These are phyloP conservation scores for Pithys albifrons DNA, from an alignment of 2,113 vertebrate genomes.

Conservation along the genomic window DNA sequence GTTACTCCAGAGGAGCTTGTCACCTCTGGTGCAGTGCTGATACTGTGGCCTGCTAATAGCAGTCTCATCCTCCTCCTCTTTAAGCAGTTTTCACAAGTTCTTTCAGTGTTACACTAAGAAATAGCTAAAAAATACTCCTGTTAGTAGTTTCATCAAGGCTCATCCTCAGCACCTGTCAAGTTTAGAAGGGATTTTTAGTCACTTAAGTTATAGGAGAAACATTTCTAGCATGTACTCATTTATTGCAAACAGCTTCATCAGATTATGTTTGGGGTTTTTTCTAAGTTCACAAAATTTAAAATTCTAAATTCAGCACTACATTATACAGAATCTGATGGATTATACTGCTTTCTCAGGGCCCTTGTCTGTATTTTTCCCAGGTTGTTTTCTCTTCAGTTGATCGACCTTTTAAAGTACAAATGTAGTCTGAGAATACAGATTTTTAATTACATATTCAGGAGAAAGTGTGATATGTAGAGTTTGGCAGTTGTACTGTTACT, in stretches of 20 bases:
- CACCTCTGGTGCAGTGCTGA: neutral
- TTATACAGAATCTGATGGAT: neutral
- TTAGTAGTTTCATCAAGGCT: neutral
- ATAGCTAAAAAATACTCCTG: neutral
- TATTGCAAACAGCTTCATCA: neutral
- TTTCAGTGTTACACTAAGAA: neutral
- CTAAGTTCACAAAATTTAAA: neutral
- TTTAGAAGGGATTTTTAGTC: neutral
- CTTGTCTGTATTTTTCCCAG: neutral
- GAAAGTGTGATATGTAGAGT: neutral
- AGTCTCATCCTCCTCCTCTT: fast-evolving
- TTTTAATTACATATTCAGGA: neutral
- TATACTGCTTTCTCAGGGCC: neutral
- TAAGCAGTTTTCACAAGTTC: neutral
- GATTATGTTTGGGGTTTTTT: neutral
- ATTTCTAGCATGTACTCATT: fast-evolving
- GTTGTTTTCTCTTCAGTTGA: neutral
- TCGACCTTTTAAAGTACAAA: neutral
- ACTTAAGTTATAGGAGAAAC: neutral
- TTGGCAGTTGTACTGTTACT: neutral
- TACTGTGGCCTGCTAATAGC: neutral
- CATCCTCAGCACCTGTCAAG: neutral
- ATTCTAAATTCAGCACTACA: neutral
- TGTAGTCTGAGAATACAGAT: neutral
- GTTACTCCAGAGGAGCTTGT: neutral